Evolutionary conservation across 2,888 invertebrate genomes (phyloP), one percentile per base, ranked within the genome.

Genomic region (Drosophila kanekoi): DNA sequence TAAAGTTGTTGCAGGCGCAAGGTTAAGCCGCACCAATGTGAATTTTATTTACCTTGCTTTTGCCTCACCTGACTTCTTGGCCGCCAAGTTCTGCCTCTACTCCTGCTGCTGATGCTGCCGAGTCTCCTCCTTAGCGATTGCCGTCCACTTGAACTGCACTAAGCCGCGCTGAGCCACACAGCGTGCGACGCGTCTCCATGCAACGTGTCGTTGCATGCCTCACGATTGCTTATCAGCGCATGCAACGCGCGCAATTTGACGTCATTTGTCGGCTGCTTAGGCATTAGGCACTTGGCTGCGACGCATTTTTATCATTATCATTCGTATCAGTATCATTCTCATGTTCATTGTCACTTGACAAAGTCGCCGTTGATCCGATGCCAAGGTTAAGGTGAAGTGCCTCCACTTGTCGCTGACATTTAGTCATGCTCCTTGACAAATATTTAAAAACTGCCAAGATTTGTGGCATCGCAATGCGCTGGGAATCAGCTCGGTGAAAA

Each of bases 21-120:
- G 83, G 83, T 87, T 83, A 87, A 83, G 87, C 69, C 67, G 54
- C 74, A 70, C 77, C 65, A 73, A 65, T 70, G 45, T 56, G 63
- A 58, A 65, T 72, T 56, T 61, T 72, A 80, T 80, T 86, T 82
- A 80, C 83, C 63, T 82, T 82, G 69, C 66, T 37, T 53, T 23
- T 8, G 0, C 43, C 58, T 43, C n/a, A 40, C 37, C 45, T 13
- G 40, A 20, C 38, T 13, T 3, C 48, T 23, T 23, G 8, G 8
- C 10, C 8, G 8, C 3, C 14, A 23, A 23, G 23, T 52, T 51
- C 41, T 45, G 40, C 32, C 40, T 14, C 37, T 28, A 5, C 4
- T 9, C 5, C n/a, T 18, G 35, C 69, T n/a, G n/a, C n/a, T n/a
- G n/a, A n/a, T n/a, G n/a, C n/a, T n/a, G n/a, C n/a, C n/a, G n/a